phyloP scores from a whole-genome alignment of 2,888 invertebrate genomes.

The Pseudococcus viburni region DNA sequence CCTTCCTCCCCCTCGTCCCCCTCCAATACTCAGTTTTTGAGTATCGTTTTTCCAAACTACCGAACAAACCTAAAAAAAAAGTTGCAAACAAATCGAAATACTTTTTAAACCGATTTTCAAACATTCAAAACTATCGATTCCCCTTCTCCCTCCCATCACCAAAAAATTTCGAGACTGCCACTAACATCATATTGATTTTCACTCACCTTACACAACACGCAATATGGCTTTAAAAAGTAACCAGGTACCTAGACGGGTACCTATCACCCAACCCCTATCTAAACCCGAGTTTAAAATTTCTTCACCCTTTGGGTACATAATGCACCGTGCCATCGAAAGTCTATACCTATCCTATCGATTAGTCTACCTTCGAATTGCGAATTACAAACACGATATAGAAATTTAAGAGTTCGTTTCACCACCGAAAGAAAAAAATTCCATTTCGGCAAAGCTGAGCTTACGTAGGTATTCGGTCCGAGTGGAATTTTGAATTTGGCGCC shows the following conservation, averaged over 20 bases:
- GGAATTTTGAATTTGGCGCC: conserved; percentile 62
- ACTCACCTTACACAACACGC: neutral
- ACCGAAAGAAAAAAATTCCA: conserved; percentile 9
- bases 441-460: neutral
- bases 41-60: too few species aligned
- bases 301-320: neutral
- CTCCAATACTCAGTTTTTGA: too few species aligned
- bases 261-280: neutral
- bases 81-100: too few species aligned
- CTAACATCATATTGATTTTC: neutral
- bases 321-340: neutral
- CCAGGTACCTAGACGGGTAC: neutral
- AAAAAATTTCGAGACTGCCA: neutral
- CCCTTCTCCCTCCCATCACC: neutral
- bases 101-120: neutral
- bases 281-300: neutral
- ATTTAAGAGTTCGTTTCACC: neutral
- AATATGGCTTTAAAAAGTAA: conserved; percentile 14
- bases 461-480: neutral
- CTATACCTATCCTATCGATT: neutral
- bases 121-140: neutral
- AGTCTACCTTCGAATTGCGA: neutral
- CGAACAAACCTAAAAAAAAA: too few species aligned
- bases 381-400: neutral
- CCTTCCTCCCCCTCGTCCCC: too few species aligned